These are phyloP conservation scores for Paradisaea rubra DNA, from an alignment of 2,113 vertebrate genomes.

Conservation along the genomic window DNA sequence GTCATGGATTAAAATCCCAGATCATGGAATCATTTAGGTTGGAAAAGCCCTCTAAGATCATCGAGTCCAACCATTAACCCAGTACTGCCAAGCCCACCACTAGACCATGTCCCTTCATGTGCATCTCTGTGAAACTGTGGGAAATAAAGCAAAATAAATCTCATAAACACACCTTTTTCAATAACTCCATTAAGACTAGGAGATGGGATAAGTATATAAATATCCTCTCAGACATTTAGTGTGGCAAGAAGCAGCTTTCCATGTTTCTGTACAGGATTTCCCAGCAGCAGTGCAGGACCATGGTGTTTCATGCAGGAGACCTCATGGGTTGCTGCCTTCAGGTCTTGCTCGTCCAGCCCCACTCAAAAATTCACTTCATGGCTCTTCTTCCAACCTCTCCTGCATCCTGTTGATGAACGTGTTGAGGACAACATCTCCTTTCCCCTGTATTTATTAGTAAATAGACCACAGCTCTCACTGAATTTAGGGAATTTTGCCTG, in stretches of 20 bases:
- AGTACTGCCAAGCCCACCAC: neutral
- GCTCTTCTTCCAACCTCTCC: neutral
- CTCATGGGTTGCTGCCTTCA: neutral
- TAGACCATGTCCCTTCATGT: accelerated
- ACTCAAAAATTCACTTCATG: neutral
- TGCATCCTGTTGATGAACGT: neutral
- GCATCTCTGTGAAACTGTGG: neutral
- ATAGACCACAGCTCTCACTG: neutral
- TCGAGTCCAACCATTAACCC: neutral
- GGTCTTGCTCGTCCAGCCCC: neutral
- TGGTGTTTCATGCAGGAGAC: neutral
- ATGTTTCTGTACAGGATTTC: neutral
- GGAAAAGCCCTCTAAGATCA: neutral
- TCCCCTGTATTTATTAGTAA: neutral
- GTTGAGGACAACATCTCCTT: neutral
- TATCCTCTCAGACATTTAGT: neutral
- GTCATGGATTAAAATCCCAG: neutral
- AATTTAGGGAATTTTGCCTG: neutral
- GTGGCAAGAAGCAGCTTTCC: neutral
- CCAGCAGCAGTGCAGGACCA: neutral
- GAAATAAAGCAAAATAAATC: neutral
- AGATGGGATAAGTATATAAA: neutral
- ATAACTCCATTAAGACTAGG: neutral
- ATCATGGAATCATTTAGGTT: neutral
- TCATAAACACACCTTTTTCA: neutral